A percentile compares a stretch with the other conserved stretches of the same genome.
These are phyloP conservation scores for Eulemur rubriventer DNA, from an alignment of 2,797 vertebrate genomes.

Conservation along the genomic window DNA sequence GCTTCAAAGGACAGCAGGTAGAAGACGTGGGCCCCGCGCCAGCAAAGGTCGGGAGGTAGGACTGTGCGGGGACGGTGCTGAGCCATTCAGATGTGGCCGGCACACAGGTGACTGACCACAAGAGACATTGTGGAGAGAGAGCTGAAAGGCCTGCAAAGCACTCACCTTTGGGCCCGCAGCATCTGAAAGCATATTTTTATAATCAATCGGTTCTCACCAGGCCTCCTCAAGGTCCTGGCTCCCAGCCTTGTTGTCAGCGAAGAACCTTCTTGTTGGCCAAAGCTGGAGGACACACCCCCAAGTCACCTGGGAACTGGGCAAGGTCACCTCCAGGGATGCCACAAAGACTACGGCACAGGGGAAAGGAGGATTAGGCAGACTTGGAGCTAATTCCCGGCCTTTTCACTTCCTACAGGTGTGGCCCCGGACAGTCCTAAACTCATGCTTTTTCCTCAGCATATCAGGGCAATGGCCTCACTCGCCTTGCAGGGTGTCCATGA, in stretches of 20 bases:
- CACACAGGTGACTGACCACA: neutral
- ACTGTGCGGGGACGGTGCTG: neutral
- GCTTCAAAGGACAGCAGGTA: neutral
- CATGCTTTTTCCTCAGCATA: neutral
- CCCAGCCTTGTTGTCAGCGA: neutral
- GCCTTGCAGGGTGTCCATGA: neutral
- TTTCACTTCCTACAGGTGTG: neutral
- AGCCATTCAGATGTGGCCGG: neutral
- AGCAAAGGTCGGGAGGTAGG: neutral
- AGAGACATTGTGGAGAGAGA: neutral
- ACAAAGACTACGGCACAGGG: neutral
- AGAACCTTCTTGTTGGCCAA: conserved; percentile 11
- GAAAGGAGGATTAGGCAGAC: neutral
- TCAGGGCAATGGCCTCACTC: neutral
- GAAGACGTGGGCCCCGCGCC: neutral
- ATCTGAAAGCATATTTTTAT: neutral
- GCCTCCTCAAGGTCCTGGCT: neutral
- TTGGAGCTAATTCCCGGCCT: neutral
- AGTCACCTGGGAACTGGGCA: neutral
- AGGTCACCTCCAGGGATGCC: neutral
- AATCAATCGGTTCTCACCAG: neutral
- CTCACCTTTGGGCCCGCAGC: neutral
- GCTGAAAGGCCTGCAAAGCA: neutral
- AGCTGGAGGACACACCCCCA: neutral
- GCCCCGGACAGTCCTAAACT: neutral